phyloP scores from a whole-genome alignment of 2,113 vertebrate genomes.

The Dipodomys stephensi region DNA sequence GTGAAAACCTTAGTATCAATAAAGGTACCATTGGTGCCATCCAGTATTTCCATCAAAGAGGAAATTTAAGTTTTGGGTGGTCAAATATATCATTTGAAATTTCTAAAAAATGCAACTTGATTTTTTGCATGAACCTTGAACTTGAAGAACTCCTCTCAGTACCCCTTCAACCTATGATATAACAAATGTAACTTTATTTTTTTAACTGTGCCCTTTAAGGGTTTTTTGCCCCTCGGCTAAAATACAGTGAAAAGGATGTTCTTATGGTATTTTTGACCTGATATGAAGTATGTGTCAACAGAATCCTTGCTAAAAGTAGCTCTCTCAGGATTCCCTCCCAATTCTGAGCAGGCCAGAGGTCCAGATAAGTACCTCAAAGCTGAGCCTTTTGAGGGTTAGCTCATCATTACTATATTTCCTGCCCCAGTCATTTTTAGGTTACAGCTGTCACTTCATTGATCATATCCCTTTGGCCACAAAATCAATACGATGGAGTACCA shows the following conservation, averaged over 20 bases:
- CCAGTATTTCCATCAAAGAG: background rate
- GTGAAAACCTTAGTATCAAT: background rate
- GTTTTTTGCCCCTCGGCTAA: constrained; percentile 40
- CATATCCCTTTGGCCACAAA: constrained; percentile 59
- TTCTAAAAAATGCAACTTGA: background rate
- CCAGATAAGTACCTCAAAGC: constrained; percentile 61
- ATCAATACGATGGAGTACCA: constrained; percentile 64
- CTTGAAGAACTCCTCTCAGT: background rate
- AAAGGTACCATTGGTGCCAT: background rate
- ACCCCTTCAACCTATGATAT: constrained; percentile 19
- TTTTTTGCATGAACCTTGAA: background rate
- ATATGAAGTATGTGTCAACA: constrained; percentile 36
- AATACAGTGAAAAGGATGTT: constrained; percentile 54
- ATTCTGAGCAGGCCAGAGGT: constrained; percentile 56
- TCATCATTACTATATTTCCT: constrained; percentile 48
- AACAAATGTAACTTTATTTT: constrained; percentile 47
- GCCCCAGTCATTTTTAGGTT: constrained; percentile 64
- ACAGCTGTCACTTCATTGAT: constrained; percentile 69
- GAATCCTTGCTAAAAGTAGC: constrained; percentile 48
- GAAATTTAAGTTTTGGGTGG: constrained; percentile 2
- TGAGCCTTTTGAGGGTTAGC: constrained; percentile 59
- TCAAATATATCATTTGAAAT: constrained; percentile 5
- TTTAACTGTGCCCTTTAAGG: constrained; percentile 46
- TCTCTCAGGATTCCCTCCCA: constrained; percentile 56
- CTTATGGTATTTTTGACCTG: constrained; percentile 48